A percentile compares a stretch with the other conserved stretches of the same genome.
phyloP scores from a whole-genome alignment of 2,797 vertebrate species.

The Sphenopsis melanotis region DNA sequence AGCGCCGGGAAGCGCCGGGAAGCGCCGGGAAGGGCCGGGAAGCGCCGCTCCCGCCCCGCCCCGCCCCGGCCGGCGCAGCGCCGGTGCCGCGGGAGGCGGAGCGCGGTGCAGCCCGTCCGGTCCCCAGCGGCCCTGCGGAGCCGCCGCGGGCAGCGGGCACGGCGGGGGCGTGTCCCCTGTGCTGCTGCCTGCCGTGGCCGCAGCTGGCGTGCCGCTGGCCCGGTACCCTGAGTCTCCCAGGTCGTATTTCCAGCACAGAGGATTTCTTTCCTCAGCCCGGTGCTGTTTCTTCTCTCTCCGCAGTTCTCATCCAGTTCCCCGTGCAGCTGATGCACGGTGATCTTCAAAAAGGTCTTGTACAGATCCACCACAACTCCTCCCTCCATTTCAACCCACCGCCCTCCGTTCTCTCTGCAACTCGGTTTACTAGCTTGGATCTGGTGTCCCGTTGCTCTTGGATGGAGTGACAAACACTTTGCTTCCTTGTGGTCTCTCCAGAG shows the following conservation, averaged over 20 bases:
- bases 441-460: neutral
- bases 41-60: neutral
- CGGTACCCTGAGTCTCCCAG: fast-evolving
- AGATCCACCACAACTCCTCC: fast-evolving
- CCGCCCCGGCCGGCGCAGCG: neutral
- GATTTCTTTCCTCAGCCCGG: neutral
- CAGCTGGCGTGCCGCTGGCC: fast-evolving
- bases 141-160: fast-evolving
- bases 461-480: neutral
- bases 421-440: fast-evolving
- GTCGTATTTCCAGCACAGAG: neutral
- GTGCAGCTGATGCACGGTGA: neutral
- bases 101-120: fast-evolving
- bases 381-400: neutral
- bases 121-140: neutral
- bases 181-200: fast-evolving
- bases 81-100: neutral
- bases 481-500: no score
- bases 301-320: neutral
- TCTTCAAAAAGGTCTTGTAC: neutral
- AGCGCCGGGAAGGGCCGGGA: neutral
- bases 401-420: neutral
- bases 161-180: fast-evolving
- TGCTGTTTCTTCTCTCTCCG: neutral
- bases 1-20: neutral